Base-by-base conservation (phyloP, 2,797 vertebrate species). In the Oophaga sylvatica region DNA sequence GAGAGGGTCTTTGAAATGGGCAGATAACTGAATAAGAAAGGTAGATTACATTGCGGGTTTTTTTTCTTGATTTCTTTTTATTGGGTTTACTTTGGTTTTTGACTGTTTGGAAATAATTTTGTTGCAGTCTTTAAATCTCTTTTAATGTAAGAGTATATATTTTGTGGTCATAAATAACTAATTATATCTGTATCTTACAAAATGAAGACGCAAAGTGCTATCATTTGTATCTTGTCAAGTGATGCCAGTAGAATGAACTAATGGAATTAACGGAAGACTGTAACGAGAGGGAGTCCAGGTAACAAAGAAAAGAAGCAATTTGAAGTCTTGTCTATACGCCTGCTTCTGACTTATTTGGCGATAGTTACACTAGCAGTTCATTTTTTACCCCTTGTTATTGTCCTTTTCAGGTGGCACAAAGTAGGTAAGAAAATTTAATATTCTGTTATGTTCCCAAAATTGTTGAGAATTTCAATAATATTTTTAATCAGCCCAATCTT, bases 1-100 rank as follows among this genome's bases (percentile, higher is more conserved):
- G 87, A 86, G 79, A 90, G 56, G 48, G 85, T 76, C 83, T 91
- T 91, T 93, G 89, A 91, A 93, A 92, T 59, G 76, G 76, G 63
- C 67, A 82, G 71, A 89, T 88, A 84, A 6, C 80, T 86, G 90
- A 79, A 80, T 71, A 90, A 45, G 5, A 86, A 82, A 90, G 87
- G 57, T 83, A 83, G 80, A 90, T 91, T 87, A 79, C 84, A 81
- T 68, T 0, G 62, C 80, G 86, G 4, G 29, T 83, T 76, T 11
- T 83, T 79, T 8, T 79, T 86, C 80, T 87, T 83, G 1, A 3
- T 59, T 1, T 26, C 59, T 0, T 26, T 0, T 90, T 85, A 86
- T 82, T 82, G 59, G 60, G 31, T 29, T 75, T 56, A 57, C 68
- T n/a, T 63, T 84, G 22, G 41, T 76, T 83, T 84, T 86, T 83